phyloP scores from a whole-genome alignment of 2,113 vertebrate genomes.

The Catharus fuscescens region DNA sequence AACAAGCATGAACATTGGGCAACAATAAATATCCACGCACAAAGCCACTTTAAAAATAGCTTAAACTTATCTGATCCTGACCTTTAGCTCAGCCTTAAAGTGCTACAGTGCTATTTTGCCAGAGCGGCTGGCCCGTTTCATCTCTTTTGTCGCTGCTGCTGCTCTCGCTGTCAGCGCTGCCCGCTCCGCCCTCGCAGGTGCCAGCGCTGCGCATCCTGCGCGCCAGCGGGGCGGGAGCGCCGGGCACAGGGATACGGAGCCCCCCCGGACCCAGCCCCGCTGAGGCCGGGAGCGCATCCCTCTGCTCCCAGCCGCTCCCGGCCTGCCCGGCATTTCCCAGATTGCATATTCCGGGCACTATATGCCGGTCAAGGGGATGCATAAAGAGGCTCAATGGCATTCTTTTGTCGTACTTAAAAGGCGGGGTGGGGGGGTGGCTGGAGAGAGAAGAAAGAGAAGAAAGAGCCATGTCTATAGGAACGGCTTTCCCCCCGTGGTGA shows the following conservation, averaged over 20 bases:
- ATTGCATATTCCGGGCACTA: background rate
- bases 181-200: background rate
- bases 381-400: background rate
- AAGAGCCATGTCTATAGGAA: constrained; percentile 26
- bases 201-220: background rate
- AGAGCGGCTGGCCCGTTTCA: background rate
- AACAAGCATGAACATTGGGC: background rate
- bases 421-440: background rate
- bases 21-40: background rate
- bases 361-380: background rate
- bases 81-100: background rate
- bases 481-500: background rate
- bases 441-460: constrained; percentile 47
- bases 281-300: background rate
- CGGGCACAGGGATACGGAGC: background rate
- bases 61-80: background rate
- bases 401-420: constrained; percentile 49
- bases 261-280: background rate
- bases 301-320: background rate
- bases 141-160: background rate
- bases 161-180: background rate
- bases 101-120: background rate
- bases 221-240: background rate
- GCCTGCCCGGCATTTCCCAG: background rate
- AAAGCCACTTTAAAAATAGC: background rate